Evolutionary conservation across 2,888 invertebrate genomes (phyloP).

Genomic region (Pristionchus japonicus): DNA sequence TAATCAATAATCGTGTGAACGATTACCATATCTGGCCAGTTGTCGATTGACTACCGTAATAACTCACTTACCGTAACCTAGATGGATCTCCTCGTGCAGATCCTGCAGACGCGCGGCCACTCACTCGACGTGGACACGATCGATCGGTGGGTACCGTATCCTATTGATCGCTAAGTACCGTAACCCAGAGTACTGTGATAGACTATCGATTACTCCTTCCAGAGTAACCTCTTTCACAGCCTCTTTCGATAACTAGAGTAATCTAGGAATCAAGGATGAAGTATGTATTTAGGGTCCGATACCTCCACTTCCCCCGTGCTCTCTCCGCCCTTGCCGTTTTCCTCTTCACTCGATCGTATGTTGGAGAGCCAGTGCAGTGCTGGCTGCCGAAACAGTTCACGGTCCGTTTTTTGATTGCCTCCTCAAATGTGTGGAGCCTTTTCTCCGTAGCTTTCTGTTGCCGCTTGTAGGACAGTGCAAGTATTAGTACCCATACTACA

Average conservation of each 20-base stretch:
- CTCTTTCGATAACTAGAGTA: no score
- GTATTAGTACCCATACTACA: no score
- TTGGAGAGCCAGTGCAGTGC: constrained; percentile 78
- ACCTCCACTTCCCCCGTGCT: constrained; percentile 51
- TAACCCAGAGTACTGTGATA: no score
- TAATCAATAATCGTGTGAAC: constrained; percentile 37
- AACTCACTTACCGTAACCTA: neutral
- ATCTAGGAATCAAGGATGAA: no score
- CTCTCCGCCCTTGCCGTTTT: constrained; percentile 52
- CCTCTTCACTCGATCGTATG: constrained; percentile 76
- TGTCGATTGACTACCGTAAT: neutral
- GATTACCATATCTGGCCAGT: constrained; percentile 30
- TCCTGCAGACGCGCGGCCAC: constrained; percentile 37
- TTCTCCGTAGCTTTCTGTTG: no score
- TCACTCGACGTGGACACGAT: constrained; percentile 43
- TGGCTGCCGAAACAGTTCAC: constrained; percentile 73
- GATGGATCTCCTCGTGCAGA: constrained; percentile 17
- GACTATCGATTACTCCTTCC: no score
- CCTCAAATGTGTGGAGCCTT: no score
- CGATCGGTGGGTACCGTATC: constrained; percentile 32
- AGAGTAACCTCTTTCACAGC: no score
- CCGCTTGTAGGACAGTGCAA: no score
- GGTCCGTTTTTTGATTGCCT: no score
- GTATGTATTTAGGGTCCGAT: constrained; percentile 54
- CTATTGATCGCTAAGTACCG: neutral